phyloP scores from a whole-genome alignment of 2,113 vertebrate species.

The Actenoides lindsayi region DNA sequence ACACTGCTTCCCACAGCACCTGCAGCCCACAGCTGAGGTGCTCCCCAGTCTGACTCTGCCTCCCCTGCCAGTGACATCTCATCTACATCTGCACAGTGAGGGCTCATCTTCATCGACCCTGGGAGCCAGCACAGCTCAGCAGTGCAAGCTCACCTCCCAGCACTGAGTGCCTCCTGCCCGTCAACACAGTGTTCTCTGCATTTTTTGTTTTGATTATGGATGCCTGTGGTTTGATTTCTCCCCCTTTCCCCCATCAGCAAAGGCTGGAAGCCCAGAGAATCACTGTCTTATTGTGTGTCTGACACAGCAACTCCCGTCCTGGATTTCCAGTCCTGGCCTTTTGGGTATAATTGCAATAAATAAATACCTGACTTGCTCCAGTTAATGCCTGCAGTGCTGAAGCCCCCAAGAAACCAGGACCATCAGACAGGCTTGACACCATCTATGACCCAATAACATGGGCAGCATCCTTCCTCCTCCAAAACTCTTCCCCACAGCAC shows the following conservation, averaged over 20 bases:
- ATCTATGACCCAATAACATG: neutral
- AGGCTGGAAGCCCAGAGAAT: neutral
- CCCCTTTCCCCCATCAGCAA: neutral
- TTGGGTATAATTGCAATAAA: neutral
- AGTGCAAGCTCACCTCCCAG: neutral
- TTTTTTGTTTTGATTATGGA: neutral
- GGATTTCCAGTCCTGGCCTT: neutral
- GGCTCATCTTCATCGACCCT: accelerated
- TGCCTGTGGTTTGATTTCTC: neutral
- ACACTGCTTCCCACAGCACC: neutral
- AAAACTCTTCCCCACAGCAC: neutral
- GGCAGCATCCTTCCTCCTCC: neutral
- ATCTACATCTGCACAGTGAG: accelerated
- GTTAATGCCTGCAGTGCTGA: neutral
- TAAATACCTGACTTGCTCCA: neutral
- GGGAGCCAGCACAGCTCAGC: neutral
- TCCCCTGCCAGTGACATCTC: neutral
- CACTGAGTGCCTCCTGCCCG: neutral
- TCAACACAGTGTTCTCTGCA: neutral
- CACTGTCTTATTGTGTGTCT: neutral
- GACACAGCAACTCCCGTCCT: neutral
- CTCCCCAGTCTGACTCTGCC: neutral
- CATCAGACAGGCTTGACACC: neutral
- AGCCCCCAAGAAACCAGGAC: neutral
- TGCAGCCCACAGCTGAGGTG: neutral